Conservation (phyloP, 2,888 invertebrate species). For the Quadroppia sp. region DNA sequence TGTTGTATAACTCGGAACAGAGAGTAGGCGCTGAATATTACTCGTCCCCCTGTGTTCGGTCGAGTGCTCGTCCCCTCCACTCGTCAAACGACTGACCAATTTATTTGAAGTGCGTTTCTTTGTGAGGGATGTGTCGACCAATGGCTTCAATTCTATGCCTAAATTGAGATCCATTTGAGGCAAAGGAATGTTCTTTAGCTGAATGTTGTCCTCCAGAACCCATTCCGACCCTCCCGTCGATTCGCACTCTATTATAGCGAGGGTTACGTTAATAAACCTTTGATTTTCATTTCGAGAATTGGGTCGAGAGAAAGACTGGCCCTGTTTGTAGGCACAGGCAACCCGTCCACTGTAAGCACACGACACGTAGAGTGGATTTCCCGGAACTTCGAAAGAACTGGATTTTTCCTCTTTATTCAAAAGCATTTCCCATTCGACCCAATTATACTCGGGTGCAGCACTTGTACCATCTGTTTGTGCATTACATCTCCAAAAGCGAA, state of each 20-base stretch:
- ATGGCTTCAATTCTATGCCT: conserved; percentile 45
- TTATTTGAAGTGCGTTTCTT: conserved; percentile 46
- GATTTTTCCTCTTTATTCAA: conserved; percentile 64
- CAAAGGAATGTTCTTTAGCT: conserved; percentile 82
- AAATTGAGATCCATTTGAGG: conserved; percentile 47
- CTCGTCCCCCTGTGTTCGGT: conserved; percentile 44
- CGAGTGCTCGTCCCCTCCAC: conserved; percentile 43
- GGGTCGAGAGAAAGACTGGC: conserved; percentile 78
- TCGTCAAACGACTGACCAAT: conserved; percentile 45
- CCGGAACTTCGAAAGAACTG: conserved; percentile 67
- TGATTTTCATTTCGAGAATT: conserved; percentile 63
- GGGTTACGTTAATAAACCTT: conserved; percentile 80
- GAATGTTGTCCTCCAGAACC: conserved; percentile 92
- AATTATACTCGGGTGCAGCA: conserved; percentile 52
- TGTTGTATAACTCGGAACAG: conserved; percentile 86
- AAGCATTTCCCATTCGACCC: conserved; percentile 83
- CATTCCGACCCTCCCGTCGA: conserved; percentile 86
- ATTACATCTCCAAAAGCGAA: conserved; percentile 79
- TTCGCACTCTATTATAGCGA: conserved; percentile 98
- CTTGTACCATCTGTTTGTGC: neutral
- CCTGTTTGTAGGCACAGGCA: conserved; percentile 94
- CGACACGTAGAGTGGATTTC: conserved; percentile 84
- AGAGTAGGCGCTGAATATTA: conserved; percentile 61
- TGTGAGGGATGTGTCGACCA: conserved; percentile 47
- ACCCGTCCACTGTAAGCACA: conserved; percentile 96